A percentile compares a stretch with the other conserved stretches of the same genome.
phyloP scores from a whole-genome alignment of 2,797 vertebrate species.

The Eospalax fontanierii region DNA sequence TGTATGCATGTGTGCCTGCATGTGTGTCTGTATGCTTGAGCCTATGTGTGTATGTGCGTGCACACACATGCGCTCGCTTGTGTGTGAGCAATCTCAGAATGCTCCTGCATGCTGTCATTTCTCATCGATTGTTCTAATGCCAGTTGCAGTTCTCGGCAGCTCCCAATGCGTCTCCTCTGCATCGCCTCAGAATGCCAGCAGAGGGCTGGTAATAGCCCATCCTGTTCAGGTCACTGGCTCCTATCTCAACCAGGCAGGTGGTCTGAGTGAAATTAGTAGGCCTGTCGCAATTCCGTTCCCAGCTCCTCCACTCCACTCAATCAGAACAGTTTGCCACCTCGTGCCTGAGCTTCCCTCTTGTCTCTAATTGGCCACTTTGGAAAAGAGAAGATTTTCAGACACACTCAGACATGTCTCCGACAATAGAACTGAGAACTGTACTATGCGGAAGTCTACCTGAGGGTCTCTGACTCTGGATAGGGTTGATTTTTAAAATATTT shows the following conservation, averaged over 20 bases:
- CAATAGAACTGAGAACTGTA: neutral
- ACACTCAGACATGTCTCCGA: neutral
- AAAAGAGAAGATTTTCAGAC: constrained; percentile 57
- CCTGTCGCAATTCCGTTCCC: constrained; percentile 70
- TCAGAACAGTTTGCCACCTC: constrained; percentile 40
- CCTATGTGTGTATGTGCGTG: neutral
- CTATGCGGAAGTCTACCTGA: neutral
- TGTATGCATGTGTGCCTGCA: neutral
- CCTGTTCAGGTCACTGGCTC: constrained; percentile 77
- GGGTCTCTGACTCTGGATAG: neutral
- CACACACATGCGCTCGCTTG: neutral
- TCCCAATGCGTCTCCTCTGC: constrained; percentile 42
- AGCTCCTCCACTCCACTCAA: constrained; percentile 6
- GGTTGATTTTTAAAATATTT: neutral
- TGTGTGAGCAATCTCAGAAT: neutral
- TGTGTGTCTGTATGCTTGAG: neutral
- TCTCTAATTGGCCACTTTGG: constrained; percentile 56
- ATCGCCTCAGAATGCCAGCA: constrained; percentile 67
- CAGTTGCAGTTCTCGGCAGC: constrained; percentile 48
- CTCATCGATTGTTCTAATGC: constrained; percentile 60
- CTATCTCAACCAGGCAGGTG: constrained; percentile 71
- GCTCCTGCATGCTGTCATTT: constrained; percentile 42
- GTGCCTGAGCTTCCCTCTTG: neutral
- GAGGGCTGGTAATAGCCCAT: constrained; percentile 71
- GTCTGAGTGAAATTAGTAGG: constrained; percentile 75